Evolutionary conservation across 2,797 vertebrate genomes (phyloP), one percentile per base, ranked within the genome.

Genomic region (Sphaeramia orbicularis): DNA sequence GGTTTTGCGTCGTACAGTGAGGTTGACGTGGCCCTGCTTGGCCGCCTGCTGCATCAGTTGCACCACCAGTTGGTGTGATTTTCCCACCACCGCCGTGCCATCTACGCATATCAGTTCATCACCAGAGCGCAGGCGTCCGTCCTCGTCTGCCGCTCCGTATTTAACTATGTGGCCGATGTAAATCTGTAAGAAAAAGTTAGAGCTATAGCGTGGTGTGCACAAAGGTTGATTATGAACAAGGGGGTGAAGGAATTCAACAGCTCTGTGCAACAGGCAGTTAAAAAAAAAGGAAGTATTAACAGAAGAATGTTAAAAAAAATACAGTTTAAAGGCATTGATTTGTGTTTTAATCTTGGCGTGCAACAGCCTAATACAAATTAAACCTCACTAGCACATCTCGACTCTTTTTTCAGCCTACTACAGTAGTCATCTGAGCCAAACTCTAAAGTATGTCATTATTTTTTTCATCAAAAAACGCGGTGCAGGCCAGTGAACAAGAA

Each of bases 151-250:
- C 14, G 98, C 97, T 2, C 98, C 98, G 74, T 98, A 93, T 53
- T 98, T 98, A 86, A 99, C 98, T 68, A 99, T 99, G 92, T 99
- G 97, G 84, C 98, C 98, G 2, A 99, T 99, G 87, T 97, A 99
- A 88, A 99, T 99, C 98, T 99, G 86, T 58, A 73, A 66, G 1
- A 36, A 55, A 19, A 12, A 32, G 15, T 7, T 15, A 54, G 10
- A 61, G 19, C 11, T n/a, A 41, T 43, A 18, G 30, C 18, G 41
- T 9, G 18, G 14, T n/a, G n/a, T 4, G 9, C 1, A 32, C 1
- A 44, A n/a, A 50, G 30, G 7, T 30, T 54, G 10, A 55, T 41
- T n/a, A 54, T 7, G 0, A 10, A 37, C 10, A 48, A 4, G 6
- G 1, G 11, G 4, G 4, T 13, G 11, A 16, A 9, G 11, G 7